Evolutionary conservation across 2,113 vertebrate species (phyloP), one percentile per base, ranked within the genome.

Genomic region (Podarcis raffonei): DNA sequence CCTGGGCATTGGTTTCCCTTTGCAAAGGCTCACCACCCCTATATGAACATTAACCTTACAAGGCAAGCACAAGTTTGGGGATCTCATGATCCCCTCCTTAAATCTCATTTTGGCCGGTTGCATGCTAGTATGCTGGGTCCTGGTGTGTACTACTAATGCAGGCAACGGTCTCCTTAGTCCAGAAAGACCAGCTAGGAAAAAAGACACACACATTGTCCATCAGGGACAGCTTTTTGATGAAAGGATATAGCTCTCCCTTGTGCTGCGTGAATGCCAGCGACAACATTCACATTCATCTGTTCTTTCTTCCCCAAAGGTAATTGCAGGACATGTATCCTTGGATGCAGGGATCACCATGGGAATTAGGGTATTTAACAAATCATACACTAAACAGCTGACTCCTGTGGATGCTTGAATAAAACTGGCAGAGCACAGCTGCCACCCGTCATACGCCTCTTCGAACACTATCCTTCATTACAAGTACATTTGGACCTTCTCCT

Each of bases 331-430:
- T 48, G 20, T 15, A 53, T 30, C 83, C 42, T 81, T 18, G 81
- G 74, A 37, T 65, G 84, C 32, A 81, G 1, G 30, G 42, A 25
- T 48, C 85, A 30, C 72, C 39, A 81, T 13, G 65, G 82, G 83
- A 81, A 86, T 84, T 16, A 23, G 68, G 37, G 81, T 27, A 80
- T 59, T 87, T 71, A 90, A 81, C 77, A 30, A 88, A 79, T 25
- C 22, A n/a, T 71, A 77, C 22, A 68, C 13, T 48, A 66, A 68
- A 68, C 72, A 83, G 71, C 59, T 68, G 81, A 87, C 71, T 81
- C 48, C 23, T 5, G 12, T 27, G 76, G 89, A 79, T 66, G 75
- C 32, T 35, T 37, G 22, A 83, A 9, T 30, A 9, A 68, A 89
- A 65, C 65, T 59, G 53, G 25, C 77, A 81, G 59, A 69, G 11